Base-by-base conservation (phyloP, 2,113 vertebrate species). In the Danio rerio region DNA sequence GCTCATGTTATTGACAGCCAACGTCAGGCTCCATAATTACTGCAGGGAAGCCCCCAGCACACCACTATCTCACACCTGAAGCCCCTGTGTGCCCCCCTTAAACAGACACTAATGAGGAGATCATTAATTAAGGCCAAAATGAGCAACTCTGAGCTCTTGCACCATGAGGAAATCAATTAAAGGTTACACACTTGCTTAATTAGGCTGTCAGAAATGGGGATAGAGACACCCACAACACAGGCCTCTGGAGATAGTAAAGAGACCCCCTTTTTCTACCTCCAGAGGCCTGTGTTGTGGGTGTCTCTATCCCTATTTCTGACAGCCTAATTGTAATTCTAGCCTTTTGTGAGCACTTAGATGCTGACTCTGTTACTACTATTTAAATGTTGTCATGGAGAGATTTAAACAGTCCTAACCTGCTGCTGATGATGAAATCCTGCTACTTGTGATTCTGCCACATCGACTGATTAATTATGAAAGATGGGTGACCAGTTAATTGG, bases 81-180 rank as follows among this genome's bases (percentile, higher is more conserved):
- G 76, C 71, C 71, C 71, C 15, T 11, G 42, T 55, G 50, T 40
- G n/a, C n/a, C 50, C 18, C 11, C 42, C 56, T 56, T 71, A 58
- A 42, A 18, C 65, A 78, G 79, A 69, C 63, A 68, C 81, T 84
- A 80, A 86, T 73, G 73, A 83, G 62, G 63, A 65, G 47, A 81
- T 72, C 43, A 78, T 83, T 84, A 86, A 83, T 86, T 85, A 83
- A 80, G 45, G 68, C 69, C 76, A 20, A 78, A 83, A 74, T 4
- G 21, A 47, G 43, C 45, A 61, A 58, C 81, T 56, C 58, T 71
- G 55, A 58, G 78, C 68, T n/a, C 58, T 55, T 45, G 65, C 75
- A 58, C 78, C 78, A 55, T 61, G 40, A 69, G 77, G 40, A 80
- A 79, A 83, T 86, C 81, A 83, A 83, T 86, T 83, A 70, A 77